Percentiles rank a stretch among this genome's conserved stretches.
These are phyloP conservation scores for Myotis planiceps DNA, from an alignment of 2,797 vertebrate species.

Conservation along the genomic window DNA sequence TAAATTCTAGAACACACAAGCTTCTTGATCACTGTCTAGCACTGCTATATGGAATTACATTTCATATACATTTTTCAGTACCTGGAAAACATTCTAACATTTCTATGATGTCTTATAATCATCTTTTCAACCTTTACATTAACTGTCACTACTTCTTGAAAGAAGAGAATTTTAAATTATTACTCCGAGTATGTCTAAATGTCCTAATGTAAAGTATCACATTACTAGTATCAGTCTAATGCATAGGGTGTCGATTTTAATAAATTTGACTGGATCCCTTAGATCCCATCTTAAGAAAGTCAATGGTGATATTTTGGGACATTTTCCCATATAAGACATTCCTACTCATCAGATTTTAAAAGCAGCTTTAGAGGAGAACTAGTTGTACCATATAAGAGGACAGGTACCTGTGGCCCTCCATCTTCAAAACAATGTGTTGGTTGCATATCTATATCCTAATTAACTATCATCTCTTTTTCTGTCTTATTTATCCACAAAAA, in stretches of 20 bases:
- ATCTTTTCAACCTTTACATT: neutral
- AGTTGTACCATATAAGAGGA: neutral
- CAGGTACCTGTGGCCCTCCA: neutral
- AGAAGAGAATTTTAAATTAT: neutral
- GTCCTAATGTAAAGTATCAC: neutral
- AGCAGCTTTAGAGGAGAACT: neutral
- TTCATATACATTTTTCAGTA: neutral
- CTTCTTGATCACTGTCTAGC: neutral
- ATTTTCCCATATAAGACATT: neutral
- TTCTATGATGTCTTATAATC: neutral
- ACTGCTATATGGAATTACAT: neutral
- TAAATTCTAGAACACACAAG: neutral
- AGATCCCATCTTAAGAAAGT: neutral
- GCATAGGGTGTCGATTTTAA: neutral
- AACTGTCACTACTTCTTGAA: neutral
- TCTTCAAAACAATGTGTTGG: neutral
- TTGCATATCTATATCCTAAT: neutral
- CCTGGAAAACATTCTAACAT: neutral
- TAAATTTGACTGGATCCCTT: neutral
- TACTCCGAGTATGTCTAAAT: neutral
- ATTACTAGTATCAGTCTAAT: neutral
- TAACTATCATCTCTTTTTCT: neutral
- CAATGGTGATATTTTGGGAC: neutral
- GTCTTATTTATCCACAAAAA: neutral
- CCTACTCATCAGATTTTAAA: neutral